Evolutionary conservation across 2,113 vertebrate species (phyloP), one percentile per base, ranked within the genome.

Genomic region (Cyphomyrus discorhynchus): DNA sequence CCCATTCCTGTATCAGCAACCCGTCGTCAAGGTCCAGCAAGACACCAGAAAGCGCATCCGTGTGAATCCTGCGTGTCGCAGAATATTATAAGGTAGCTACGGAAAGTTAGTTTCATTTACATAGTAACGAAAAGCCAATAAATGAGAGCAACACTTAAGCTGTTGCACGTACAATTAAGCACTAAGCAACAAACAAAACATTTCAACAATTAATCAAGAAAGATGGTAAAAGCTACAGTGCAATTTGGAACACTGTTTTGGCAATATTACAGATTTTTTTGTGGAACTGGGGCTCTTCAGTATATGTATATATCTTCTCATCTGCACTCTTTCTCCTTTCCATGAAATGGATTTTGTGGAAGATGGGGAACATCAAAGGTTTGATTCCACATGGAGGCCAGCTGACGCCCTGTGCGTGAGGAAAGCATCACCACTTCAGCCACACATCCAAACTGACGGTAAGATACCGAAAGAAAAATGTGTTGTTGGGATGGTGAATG

Each of bases 331-430:
- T 74, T 84, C 46, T 47, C 82, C 82, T 85, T 49, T 49, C 9
- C 46, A 47, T 8, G 42, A 84, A 84, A 46, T 46, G 42, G 17
- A 46, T 24, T n/a, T 47, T 85, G 19, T 85, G 21, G 82, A 49
- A 49, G 46, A 46, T 86, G 83, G n/a, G 47, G 3, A 27, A 86
- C 83, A 86, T 86, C 83, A 86, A 85, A 86, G 83, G 45, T 86
- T 2, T 86, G 47, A 49, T 50, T 47, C 83, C n/a, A n/a, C 5
- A 2, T 50, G 45, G 45, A 86, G 24, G 83, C 47, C n/a, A 13
- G n/a, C 27, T 13, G 83, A 27, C 50, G 45, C 83, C 83, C 83
- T n/a, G 49, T 49, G 83, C 46, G 2, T 47, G 45, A 85, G 17
- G 83, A 50, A 13, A 27, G 46, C 47, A 15, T 46, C 46, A 50